A percentile compares a stretch with the other conserved stretches of the same genome.
phyloP scores from a whole-genome alignment of 2,113 vertebrate species.

The Sinocyclocheilus anophthalmus region DNA sequence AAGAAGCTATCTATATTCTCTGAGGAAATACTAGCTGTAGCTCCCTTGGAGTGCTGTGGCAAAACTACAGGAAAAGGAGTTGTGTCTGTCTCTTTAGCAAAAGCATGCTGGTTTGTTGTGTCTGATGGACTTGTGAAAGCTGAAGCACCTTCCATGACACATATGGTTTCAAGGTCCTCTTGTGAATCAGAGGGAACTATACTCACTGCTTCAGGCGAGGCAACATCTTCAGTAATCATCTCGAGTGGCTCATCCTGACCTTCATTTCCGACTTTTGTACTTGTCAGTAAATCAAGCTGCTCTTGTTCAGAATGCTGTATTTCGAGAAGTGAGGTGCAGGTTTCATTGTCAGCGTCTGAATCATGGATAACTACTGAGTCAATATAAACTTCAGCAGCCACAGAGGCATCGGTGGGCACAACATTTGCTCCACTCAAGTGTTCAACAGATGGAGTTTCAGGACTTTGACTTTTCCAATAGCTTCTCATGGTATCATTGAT shows the following conservation, averaged over 20 bases:
- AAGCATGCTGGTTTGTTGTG: neutral
- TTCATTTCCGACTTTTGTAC: neutral
- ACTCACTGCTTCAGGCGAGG: neutral
- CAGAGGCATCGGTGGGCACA: neutral
- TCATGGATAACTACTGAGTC: neutral
- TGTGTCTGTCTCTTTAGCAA: neutral
- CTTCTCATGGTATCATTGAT: slow-evolving; percentile 81
- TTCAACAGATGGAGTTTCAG: slow-evolving; percentile 17
- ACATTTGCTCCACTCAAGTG: neutral
- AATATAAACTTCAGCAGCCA: neutral
- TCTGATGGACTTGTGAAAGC: neutral
- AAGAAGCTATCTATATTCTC: slow-evolving; percentile 27
- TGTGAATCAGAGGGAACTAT: neutral
- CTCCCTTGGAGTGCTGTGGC: neutral
- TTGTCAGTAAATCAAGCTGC: neutral
- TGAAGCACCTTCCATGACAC: neutral
- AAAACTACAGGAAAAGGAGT: neutral
- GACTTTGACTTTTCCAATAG: slow-evolving; percentile 70
- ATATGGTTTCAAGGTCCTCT: neutral
- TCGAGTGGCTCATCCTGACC: neutral
- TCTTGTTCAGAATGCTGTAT: slow-evolving; percentile 8
- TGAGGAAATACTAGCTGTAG: neutral
- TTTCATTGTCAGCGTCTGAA: neutral
- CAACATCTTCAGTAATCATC: neutral
- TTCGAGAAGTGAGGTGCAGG: neutral